Evolutionary conservation across 2,797 vertebrate species (phyloP).

Genomic region (Alcedo quadribrachys): DNA sequence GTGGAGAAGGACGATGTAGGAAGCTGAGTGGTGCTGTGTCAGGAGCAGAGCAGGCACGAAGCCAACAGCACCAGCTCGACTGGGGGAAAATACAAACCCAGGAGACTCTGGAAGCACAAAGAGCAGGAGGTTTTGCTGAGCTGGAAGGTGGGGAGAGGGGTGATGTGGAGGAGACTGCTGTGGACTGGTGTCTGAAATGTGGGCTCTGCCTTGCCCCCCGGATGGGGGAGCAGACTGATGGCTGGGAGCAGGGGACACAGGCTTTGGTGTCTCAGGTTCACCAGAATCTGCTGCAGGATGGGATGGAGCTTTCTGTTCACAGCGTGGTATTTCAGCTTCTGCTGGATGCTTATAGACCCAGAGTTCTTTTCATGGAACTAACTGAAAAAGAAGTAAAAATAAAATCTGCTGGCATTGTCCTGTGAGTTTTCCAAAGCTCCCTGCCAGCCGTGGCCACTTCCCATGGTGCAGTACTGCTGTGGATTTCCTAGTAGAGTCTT

Average conservation of each 20-base stretch:
- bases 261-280: background rate
- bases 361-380: background rate
- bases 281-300: background rate
- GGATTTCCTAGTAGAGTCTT: background rate
- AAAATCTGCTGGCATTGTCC: background rate
- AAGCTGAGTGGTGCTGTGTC: background rate
- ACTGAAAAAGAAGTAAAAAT: background rate
- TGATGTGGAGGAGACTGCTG: rapidly evolving
- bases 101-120: background rate
- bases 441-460: background rate
- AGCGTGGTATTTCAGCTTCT: background rate
- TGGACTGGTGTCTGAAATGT: background rate
- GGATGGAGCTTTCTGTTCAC: background rate
- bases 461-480: background rate
- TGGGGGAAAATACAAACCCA: background rate
- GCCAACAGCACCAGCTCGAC: background rate
- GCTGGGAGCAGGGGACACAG: background rate
- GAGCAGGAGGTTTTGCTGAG: background rate
- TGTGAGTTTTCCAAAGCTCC: background rate
- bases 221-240: background rate
- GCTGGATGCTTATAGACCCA: background rate
- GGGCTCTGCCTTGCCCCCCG: background rate
- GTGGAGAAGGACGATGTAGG: background rate
- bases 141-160: background rate
- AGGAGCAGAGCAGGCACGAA: background rate